Base-by-base conservation (phyloP, 2,797 vertebrate genomes). In the Neostethus bicornis region DNA sequence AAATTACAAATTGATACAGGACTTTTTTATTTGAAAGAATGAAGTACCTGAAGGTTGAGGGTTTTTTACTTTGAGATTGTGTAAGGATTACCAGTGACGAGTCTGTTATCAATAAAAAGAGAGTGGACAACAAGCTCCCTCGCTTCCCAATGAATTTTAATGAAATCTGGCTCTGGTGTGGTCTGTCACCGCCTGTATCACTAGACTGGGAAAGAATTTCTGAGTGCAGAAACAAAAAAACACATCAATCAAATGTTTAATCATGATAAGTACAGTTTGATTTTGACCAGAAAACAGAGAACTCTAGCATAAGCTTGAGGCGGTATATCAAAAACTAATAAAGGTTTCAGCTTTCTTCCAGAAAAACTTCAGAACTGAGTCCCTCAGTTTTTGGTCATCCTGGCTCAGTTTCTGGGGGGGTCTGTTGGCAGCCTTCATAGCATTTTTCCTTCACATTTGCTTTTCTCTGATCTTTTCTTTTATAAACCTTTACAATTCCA, bases 291-390 rank as follows among this genome's bases (percentile, higher is more conserved):
- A 1, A 16, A 14, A 51, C 12, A 44, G 26, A 39, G 28, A 25
- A 34, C 23, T 32, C 7, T 46, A 32, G 14, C 26, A 38, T 56
- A 42, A 51, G 38, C 26, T 45, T 4, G 4, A 13, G 6, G 9
- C 48, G 61, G 14, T 19, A 24, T 60, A 51, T 38, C 32, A 63
- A 28, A 34, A 19, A 34, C 7, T 6, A 2, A 50, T 28, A 59
- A 25, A 23, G 39, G 20, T 34, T 72, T n/a, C 60, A 64, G 34
- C 60, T 80, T 58, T 47, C 44, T 45, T 79, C 29, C 57, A 68
- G 64, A 56, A 77, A 83, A 71, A 58, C 57, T 57, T 81, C 11
- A 54, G 38, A 37, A 6, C 58, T 79, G 70, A 84, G 54, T 81
- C 77, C 79, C 35, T 20, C 31, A 42, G 20, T 34, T 62, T 68